Conservation (phyloP, 2,888 invertebrate genomes). For the Anorthoa munda region DNA sequence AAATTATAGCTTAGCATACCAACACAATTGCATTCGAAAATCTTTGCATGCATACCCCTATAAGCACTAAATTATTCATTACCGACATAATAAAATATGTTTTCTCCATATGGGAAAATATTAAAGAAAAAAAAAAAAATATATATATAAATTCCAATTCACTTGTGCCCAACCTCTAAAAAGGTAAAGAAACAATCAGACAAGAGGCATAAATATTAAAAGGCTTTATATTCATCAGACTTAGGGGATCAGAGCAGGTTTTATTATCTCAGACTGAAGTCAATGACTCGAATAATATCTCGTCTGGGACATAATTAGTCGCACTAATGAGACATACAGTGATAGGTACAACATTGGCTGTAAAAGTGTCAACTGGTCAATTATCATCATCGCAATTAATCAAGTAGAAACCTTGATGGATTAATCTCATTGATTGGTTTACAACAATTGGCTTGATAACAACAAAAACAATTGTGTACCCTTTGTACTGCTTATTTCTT, state of each 20-base stretch:
- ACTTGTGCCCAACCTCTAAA: background rate
- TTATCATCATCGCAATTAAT: conserved; percentile 7
- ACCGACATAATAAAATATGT: background rate
- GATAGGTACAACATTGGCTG: background rate
- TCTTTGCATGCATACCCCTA: background rate
- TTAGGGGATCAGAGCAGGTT: background rate
- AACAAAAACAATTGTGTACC: too few species aligned
- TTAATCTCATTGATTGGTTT: background rate
- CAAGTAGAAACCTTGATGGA: background rate
- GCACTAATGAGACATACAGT: conserved; percentile 32
- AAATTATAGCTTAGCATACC: too few species aligned
- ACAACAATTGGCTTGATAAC: too few species aligned
- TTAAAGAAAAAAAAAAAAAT: conserved; percentile 3
- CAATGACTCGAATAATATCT: conserved; percentile 20
- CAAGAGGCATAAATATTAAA: conserved; percentile 14
- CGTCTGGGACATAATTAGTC: conserved; percentile 33
- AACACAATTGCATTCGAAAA: conserved; percentile 1
- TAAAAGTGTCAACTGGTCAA: conserved; percentile 11
- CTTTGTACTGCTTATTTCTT: too few species aligned
- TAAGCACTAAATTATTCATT: conserved; percentile 3
- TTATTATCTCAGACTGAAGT: conserved; percentile 20
- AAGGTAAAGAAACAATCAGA: conserved; percentile 10
- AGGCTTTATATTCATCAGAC: conserved; percentile 12
- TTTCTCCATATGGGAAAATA: background rate
- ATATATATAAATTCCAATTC: background rate